phyloP scores from a whole-genome alignment of 2,113 vertebrate genomes.

The Pseudopodoces humilis region DNA sequence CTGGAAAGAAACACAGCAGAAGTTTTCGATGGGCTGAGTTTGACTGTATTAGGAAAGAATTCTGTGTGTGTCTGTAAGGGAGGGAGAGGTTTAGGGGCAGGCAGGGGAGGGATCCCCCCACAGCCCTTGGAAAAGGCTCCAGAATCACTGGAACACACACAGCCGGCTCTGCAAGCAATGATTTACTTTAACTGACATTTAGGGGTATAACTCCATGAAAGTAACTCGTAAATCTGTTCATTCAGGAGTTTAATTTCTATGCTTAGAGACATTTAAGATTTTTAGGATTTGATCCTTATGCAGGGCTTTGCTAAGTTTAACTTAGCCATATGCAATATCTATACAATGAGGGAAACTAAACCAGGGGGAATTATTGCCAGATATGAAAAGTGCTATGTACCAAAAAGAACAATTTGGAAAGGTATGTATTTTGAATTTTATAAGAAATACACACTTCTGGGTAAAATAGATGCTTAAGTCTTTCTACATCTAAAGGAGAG shows the following conservation, averaged over 20 bases:
- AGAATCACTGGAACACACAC: neutral
- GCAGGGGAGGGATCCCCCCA: neutral
- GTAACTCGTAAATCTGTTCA: neutral
- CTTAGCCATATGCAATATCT: neutral
- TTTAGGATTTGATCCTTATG: neutral
- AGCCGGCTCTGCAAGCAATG: neutral
- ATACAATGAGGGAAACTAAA: neutral
- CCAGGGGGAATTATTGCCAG: neutral
- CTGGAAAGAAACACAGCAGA: neutral
- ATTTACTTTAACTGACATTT: neutral
- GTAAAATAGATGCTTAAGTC: neutral
- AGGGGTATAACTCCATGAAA: neutral
- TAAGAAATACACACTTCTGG: neutral
- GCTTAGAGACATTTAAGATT: neutral
- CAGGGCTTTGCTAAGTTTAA: neutral
- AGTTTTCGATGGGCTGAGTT: neutral
- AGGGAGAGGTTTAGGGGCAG: neutral
- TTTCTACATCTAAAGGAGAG: neutral
- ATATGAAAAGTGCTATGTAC: neutral
- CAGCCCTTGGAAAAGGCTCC: neutral
- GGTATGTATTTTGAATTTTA: neutral
- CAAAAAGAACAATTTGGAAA: neutral
- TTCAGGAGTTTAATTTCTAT: neutral
- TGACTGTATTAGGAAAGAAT: neutral
- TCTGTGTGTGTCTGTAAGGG: neutral